phyloP scores from a whole-genome alignment of 2,888 invertebrate genomes.

The Hedya salicella region DNA sequence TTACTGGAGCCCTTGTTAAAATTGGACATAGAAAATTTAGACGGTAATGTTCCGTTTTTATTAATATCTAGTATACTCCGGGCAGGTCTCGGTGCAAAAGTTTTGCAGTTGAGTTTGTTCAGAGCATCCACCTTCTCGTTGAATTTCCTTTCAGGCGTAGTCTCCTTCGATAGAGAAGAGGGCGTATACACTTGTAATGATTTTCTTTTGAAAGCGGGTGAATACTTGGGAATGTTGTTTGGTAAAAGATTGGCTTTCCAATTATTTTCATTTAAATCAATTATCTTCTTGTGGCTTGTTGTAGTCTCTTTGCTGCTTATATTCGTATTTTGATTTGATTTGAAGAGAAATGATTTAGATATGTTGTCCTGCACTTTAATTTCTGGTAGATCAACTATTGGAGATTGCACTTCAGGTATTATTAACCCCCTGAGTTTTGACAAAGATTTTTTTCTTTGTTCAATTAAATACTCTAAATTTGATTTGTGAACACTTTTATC shows the following conservation, averaged over 20 bases:
- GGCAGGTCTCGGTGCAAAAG: slow-evolving; percentile 58
- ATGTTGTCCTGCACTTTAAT: slow-evolving; percentile 90
- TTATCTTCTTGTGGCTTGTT: slow-evolving; percentile 62
- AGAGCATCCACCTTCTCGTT: slow-evolving; percentile 64
- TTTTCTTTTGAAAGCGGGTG: slow-evolving; percentile 92
- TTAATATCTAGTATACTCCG: slow-evolving; percentile 61
- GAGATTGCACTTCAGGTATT: slow-evolving; percentile 90
- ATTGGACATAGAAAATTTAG: slow-evolving; percentile 55
- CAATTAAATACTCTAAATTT: slow-evolving; percentile 90
- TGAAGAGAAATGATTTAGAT: slow-evolving; percentile 76
- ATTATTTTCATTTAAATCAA: slow-evolving; percentile 69
- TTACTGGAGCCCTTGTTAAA: slow-evolving; percentile 58
- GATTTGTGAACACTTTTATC: slow-evolving; percentile 84
- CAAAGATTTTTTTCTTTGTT: slow-evolving; percentile 92
- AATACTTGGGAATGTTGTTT: slow-evolving; percentile 90
- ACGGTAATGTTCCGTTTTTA: slow-evolving; percentile 54
- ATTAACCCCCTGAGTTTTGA: slow-evolving; percentile 95
- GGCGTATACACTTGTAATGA: slow-evolving; percentile 87
- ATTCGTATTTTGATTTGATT: slow-evolving; percentile 62
- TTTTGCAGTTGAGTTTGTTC: slow-evolving; percentile 62
- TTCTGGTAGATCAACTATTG: slow-evolving; percentile 91
- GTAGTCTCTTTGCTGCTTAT: slow-evolving; percentile 63
- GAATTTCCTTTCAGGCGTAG: slow-evolving; percentile 77
- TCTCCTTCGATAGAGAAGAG: slow-evolving; percentile 75
- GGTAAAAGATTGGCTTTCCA: slow-evolving; percentile 76